phyloP scores from a whole-genome alignment of 30 jellyfish, hydroid and myxozoan species.

The Aurelia sp. region DNA sequence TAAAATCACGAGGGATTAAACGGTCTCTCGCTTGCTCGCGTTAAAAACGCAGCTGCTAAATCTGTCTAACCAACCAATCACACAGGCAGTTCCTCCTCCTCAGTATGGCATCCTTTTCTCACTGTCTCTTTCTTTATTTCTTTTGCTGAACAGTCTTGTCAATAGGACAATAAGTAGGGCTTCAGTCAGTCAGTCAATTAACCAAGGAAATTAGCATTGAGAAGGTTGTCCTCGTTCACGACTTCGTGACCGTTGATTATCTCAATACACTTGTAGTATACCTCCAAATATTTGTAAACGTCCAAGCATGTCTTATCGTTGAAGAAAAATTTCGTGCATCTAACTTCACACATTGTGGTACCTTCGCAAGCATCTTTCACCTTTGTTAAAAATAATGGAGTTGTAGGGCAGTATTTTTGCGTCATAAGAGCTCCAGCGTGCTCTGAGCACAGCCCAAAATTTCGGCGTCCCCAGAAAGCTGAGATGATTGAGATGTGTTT shows the following conservation, averaged over 20 bases:
- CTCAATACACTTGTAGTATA: conserved; percentile 98
- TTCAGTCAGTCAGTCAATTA: conserved; percentile 40
- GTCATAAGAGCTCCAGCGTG: conserved; percentile 96
- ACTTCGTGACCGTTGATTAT: conserved; percentile 99
- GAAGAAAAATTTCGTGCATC: conserved; percentile 99
- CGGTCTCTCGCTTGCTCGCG: conserved; percentile 46
- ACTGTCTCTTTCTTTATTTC: conserved; percentile 5
- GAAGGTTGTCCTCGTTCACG: conserved; percentile 97
- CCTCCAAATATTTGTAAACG: conserved; percentile 98
- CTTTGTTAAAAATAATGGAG: conserved; percentile 96
- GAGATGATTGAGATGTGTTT: conserved; percentile 96
- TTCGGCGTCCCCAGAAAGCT: conserved; percentile 99
- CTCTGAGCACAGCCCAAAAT: conserved; percentile 99
- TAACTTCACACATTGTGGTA: conserved; percentile 99
- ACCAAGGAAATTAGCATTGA: conserved; percentile 99
- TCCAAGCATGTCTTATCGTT: conserved; percentile 98
- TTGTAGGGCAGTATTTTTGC: conserved; percentile 97
- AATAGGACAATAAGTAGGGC: conserved; percentile 13
- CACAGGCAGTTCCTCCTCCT: conserved; percentile 34
- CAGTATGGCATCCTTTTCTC: conserved; percentile 24
- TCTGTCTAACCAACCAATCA: neutral
- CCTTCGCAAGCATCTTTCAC: conserved; percentile 99
- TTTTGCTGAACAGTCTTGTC: conserved; percentile 35
- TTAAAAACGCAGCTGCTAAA: conserved; percentile 16
- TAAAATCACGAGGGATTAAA: conserved; percentile 77